Evolutionary conservation across 2,113 vertebrate species (phyloP).

Genomic region (Vulpes vulpes): DNA sequence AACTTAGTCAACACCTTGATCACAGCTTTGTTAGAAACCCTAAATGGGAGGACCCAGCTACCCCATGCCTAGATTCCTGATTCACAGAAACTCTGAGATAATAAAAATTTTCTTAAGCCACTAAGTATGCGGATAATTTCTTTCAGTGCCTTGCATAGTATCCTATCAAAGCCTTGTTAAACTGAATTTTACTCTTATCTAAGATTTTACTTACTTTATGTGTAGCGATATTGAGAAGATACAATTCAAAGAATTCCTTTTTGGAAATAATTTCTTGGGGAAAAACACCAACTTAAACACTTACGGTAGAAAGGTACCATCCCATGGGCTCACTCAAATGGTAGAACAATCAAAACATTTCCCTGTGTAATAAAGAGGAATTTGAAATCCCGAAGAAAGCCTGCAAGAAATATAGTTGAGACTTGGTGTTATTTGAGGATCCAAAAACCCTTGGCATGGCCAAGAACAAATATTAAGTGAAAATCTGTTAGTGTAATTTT

Average conservation of each 20-base stretch:
- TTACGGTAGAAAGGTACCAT: background rate
- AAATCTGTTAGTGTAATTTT: background rate
- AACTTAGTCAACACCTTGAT: background rate
- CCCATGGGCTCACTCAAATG: background rate
- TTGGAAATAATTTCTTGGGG: background rate
- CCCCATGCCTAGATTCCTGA: background rate
- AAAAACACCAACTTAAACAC: background rate
- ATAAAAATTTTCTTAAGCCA: background rate
- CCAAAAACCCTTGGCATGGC: background rate
- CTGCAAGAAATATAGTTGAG: background rate
- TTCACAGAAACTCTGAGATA: background rate
- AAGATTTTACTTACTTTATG: background rate
- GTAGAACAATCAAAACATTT: background rate
- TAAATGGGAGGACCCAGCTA: background rate
- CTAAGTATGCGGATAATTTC: background rate
- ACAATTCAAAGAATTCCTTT: background rate
- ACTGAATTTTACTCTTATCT: background rate
- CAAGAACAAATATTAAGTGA: background rate
- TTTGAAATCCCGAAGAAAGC: background rate
- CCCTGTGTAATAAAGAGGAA: background rate
- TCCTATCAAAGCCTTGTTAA: background rate
- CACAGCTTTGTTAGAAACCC: too few relatives aligned
- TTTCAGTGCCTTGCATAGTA: background rate
- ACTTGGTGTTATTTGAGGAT: background rate
- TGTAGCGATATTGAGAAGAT: background rate